Conservation (phyloP, 2,888 invertebrate genomes). For the Marronus borbonicus region DNA sequence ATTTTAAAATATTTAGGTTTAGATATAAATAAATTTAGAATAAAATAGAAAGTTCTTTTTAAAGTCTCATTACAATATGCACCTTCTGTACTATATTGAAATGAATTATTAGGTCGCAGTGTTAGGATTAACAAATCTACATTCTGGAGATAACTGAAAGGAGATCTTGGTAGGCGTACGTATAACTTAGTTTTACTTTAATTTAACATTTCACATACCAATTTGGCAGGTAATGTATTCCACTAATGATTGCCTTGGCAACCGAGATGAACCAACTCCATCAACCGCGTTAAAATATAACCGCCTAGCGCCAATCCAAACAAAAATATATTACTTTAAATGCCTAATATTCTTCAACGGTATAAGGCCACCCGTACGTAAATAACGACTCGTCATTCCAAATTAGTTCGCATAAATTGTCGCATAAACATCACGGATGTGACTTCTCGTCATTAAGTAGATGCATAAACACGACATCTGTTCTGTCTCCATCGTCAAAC, state of each 20-base stretch:
- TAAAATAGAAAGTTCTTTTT: too few species aligned
- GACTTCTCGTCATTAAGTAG: conserved; percentile 41
- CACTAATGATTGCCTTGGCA: conserved; percentile 22
- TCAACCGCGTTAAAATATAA: conserved; percentile 2
- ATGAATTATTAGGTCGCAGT: too few species aligned
- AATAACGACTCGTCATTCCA: conserved; percentile 42
- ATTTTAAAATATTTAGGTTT: too few species aligned
- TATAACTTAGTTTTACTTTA: too few species aligned
- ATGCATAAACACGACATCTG: conserved; percentile 39
- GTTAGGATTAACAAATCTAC: too few species aligned
- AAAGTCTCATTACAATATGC: too few species aligned
- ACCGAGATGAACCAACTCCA: neutral
- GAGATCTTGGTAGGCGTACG: too few species aligned
- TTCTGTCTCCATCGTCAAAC: conserved; percentile 37
- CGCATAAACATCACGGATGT: conserved; percentile 32
- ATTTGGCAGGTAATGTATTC: too few species aligned
- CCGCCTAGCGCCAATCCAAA: conserved; percentile 28
- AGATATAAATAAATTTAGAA: too few species aligned
- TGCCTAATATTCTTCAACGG: conserved; percentile 14
- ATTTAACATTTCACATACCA: too few species aligned
- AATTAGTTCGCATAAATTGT: conserved; percentile 48
- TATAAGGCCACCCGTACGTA: conserved; percentile 33
- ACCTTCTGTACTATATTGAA: too few species aligned
- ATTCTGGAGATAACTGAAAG: too few species aligned
- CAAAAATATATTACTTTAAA: conserved; percentile 35